Base-by-base conservation (phyloP, 2,113 vertebrate genomes). In the Panthera uncia region DNA sequence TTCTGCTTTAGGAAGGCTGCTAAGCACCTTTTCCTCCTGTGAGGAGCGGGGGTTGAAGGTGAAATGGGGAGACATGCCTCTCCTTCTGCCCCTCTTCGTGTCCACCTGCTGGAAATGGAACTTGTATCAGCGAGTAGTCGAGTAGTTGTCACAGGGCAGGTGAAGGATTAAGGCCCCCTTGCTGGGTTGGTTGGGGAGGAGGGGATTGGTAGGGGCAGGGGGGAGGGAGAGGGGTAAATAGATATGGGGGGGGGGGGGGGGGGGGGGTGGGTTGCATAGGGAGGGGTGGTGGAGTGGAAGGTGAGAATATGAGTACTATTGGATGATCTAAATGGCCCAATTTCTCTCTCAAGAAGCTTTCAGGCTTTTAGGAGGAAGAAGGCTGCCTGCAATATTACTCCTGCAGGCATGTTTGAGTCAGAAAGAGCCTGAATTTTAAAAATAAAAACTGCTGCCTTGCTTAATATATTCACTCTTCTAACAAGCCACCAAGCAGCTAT, bases 361-460 rank as follows among this genome's bases (percentile, higher is more conserved):
- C 80, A 82, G 85, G 81, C 45, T 91, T 94, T 86, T 33, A 91
- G 68, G 82, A 71, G 65, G n/a, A 92, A 73, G 36, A 61, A 84
- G 71, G 4, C 66, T 63, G 36, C 48, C 36, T 69, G 48, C 23
- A 48, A 2, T 80, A 57, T 86, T 95, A 97, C 76, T 91, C 91
- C 88, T 97, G 19, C 14, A 97, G 94, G 89, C 82, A 82, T 68
- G 38, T 83, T 41, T 92, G 80, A 86, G 78, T 90, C 50, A 94
- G 92, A 93, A 95, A 92, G 73, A 94, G 66, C 19, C 71, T 88
- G 65, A 91, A 90, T 95, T 91, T 95, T 57, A 91, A 97, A 96
- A 97, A 89, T 88, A 95, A 97, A 97, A 98, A 73, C n/a, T 71
- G 61, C 87, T 89, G 88, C 91, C 94, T 98, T 33, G 5, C 76